Evolutionary conservation across 2,797 vertebrate species (phyloP), one percentile per base, ranked within the genome.

Genomic region (Morelia viridis): DNA sequence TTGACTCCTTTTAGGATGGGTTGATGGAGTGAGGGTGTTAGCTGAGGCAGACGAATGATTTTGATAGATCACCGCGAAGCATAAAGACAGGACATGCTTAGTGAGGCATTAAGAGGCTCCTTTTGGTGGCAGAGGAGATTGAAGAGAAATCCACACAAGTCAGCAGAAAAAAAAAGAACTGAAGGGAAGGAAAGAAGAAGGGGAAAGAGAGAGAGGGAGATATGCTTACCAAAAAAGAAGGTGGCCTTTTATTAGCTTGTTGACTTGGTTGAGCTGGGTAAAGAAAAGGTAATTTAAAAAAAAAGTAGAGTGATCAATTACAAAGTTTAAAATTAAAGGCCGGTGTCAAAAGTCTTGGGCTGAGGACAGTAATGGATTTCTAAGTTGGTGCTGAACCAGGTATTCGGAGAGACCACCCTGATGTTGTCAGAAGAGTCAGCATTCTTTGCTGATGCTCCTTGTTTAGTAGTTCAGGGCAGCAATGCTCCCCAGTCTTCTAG

Each of bases 31-130:
- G 94, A 96, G 95, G 96, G 97, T 96, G 92, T 94, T 97, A 95
- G 92, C 93, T 90, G 93, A 91, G 94, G 95, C 94, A 96, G 94
- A 96, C 96, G 94, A 94, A 97, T 94, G 97, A 98, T 96, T 97
- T 97, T 98, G 98, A 99, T 97, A 98, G 98, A 99, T 98, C 97
- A 98, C 97, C 96, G 96, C 95, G 97, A 97, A 96, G 97, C 98
- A 98, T 93, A 98, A 97, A 98, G 98, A 97, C 96, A 97, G 97
- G 97, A 96, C 93, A 87, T 97, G 98, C 98, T 98, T 98, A 98
- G 97, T 97, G 95, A 98, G 97, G 98, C 97, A 97, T 41, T 97
- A 97, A 96, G 96, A 97, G 96, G 96, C 95, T 96, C 76, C 92
- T 94, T 61, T 53, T 3, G 6, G 41, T 4, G 15, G 28, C 28